Evolutionary conservation across 2,888 invertebrate genomes (phyloP).

Genomic region (Tholera decimalis): DNA sequence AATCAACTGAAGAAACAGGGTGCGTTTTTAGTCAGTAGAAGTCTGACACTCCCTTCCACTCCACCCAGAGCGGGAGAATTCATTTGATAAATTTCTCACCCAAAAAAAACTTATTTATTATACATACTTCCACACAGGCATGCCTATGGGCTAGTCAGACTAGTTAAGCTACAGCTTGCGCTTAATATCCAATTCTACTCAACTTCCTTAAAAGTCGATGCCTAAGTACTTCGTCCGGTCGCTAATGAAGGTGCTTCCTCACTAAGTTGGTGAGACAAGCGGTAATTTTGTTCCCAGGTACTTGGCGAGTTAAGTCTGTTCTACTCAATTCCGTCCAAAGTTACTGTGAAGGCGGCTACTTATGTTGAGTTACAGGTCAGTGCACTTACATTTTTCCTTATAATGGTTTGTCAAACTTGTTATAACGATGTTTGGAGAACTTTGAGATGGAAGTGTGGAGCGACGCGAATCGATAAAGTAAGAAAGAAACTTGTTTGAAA

Average conservation of each 20-base stretch:
- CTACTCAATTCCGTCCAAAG: constrained; percentile 87
- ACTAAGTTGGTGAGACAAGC: constrained; percentile 28
- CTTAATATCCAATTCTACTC: neutral
- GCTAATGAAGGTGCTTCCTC: constrained; percentile 36
- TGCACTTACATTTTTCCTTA: constrained; percentile 1
- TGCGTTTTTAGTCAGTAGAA: no score
- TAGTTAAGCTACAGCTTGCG: no score
- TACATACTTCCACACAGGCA: no score
- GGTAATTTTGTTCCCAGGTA: constrained; percentile 74
- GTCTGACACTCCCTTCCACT: no score
- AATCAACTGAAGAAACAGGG: no score
- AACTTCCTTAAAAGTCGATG: constrained; percentile 28
- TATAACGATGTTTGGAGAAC: neutral
- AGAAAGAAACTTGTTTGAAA: no score
- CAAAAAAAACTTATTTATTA: no score
- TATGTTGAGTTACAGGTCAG: constrained; percentile 86
- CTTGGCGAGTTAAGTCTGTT: constrained; percentile 86
- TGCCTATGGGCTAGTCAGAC: no score
- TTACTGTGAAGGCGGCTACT: constrained; percentile 87
- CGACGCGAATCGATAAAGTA: no score
- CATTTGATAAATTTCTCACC: no score
- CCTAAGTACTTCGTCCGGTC: constrained; percentile 20
- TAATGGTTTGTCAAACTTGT: neutral
- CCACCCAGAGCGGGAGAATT: no score
- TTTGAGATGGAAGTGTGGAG: neutral